A percentile compares a stretch with the other conserved stretches of the same genome.
These are phyloP conservation scores for Linnaemya vulpina DNA, from an alignment of 2,888 invertebrate genomes.

Conservation along the genomic window DNA sequence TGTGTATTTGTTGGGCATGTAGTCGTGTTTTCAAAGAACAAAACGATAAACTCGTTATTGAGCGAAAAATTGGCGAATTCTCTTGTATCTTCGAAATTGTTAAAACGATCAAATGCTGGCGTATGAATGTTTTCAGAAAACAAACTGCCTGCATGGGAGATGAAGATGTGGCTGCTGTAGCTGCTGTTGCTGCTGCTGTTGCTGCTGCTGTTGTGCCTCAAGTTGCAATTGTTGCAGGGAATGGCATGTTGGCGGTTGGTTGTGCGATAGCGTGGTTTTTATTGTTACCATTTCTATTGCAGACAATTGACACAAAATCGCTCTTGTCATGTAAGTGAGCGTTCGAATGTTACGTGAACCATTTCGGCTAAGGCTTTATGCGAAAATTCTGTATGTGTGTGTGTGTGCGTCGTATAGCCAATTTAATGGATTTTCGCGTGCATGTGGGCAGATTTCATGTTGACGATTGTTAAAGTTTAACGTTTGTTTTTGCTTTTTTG, in stretches of 20 bases:
- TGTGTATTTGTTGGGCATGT: background rate
- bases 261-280: slow-evolving; percentile 42
- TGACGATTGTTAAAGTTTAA: background rate
- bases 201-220: background rate
- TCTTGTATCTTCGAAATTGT: slow-evolving; percentile 25
- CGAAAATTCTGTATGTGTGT: no score
- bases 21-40: background rate
- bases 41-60: slow-evolving; percentile 36
- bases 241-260: no score
- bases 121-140: slow-evolving; percentile 44
- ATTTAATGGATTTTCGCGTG: slow-evolving; percentile 29
- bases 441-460: background rate
- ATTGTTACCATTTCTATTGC: slow-evolving; percentile 45
- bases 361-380: background rate
- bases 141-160: slow-evolving; percentile 46
- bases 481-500: background rate
- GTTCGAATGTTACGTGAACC: background rate
- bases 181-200: background rate
- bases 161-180: slow-evolving; percentile 9
- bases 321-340: slow-evolving; percentile 44
- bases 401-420: background rate
- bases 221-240: slow-evolving; percentile 1
- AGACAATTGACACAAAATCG: slow-evolving; percentile 61
- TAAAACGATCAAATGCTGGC: slow-evolving; percentile 34
- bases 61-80: slow-evolving; percentile 48